A percentile compares a stretch with the other conserved stretches of the same genome.
Conservation (phyloP, 2,797 vertebrate species). For the Sitta carolinensis region DNA sequence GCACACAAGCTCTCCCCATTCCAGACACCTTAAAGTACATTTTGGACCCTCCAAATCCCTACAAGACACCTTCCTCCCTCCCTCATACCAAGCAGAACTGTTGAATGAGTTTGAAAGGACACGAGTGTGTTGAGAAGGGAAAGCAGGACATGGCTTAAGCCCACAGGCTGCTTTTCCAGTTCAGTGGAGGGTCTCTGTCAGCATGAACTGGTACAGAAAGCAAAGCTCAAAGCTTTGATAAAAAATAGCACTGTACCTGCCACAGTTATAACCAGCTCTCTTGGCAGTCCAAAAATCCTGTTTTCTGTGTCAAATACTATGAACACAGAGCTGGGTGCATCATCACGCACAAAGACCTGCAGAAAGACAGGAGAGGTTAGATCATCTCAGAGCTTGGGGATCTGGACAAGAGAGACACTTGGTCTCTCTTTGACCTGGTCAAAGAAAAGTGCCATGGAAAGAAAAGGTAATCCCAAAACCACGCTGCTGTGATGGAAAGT, state of each 20-base stretch:
- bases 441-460: neutral
- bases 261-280: slow-evolving; percentile 93
- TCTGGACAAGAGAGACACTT: neutral
- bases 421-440: neutral
- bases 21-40: neutral
- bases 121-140: neutral
- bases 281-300: slow-evolving; percentile 91
- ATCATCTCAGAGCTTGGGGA: neutral
- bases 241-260: slow-evolving; percentile 80
- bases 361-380: neutral
- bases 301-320: slow-evolving; percentile 94
- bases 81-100: neutral
- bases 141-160: neutral
- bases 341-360: slow-evolving; percentile 88
- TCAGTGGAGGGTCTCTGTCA: neutral
- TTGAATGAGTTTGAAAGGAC: neutral
- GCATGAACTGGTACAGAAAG: neutral
- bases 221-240: neutral
- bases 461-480: neutral
- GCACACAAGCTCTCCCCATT: neutral
- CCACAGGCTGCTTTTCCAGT: neutral
- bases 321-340: slow-evolving; percentile 84
- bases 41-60: neutral
- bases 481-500: neutral
- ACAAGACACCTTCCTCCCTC: neutral